Conservation (phyloP, 1,140 invertebrate genomes). For the Maniola jurtina region DNA sequence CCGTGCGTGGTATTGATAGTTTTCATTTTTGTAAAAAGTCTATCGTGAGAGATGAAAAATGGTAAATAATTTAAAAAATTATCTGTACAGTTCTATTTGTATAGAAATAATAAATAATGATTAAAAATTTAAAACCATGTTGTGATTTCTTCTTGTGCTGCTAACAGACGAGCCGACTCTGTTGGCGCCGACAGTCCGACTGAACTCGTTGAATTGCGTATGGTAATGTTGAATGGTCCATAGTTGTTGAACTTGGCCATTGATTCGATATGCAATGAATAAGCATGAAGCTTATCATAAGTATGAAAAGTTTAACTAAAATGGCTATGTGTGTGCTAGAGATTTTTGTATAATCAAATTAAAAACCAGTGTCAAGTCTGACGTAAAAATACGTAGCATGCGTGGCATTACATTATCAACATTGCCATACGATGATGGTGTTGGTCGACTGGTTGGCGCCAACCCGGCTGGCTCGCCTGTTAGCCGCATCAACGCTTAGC, state of each 20-base stretch:
- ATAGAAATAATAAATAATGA: slow-evolving; percentile 80
- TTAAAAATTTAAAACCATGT: slow-evolving; percentile 74
- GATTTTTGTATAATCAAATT: no score
- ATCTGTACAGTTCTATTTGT: slow-evolving; percentile 80
- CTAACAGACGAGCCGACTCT: background rate
- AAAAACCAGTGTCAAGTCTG: no score
- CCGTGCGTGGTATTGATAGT: slow-evolving; percentile 75
- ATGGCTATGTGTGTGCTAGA: no score
- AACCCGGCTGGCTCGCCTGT: background rate
- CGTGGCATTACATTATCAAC: no score
- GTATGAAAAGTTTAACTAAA: no score
- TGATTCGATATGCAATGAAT: no score
- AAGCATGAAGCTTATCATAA: no score
- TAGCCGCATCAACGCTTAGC: slow-evolving; percentile 43
- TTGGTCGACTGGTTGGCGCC: background rate
- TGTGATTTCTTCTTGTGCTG: slow-evolving; percentile 68
- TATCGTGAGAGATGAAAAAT: slow-evolving; percentile 75
- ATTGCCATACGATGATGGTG: no score
- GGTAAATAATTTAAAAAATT: slow-evolving; percentile 78
- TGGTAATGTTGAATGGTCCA: no score
- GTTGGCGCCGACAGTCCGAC: background rate
- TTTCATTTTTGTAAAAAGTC: slow-evolving; percentile 80
- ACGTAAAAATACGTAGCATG: no score
- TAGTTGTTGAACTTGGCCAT: no score
- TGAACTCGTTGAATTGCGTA: no score